Base-by-base conservation (phyloP, 30 jellyfish, hydroid and myxozoan genomes). In the Pelagia noctiluca region DNA sequence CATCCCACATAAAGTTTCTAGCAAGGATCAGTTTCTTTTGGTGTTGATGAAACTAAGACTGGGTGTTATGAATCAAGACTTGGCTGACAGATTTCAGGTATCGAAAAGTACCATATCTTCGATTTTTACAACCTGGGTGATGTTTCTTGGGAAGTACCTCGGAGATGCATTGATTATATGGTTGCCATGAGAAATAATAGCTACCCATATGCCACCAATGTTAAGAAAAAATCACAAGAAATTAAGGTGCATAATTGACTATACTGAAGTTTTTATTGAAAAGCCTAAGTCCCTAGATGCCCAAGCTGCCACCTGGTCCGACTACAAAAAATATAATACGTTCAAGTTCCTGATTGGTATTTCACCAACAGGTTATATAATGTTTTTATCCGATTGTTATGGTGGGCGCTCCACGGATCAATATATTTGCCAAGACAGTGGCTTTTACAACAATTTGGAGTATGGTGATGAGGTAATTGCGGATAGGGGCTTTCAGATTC, bases 251-350 rank as follows among this genome's bases (percentile, higher is more conserved):
- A 63, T 22, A 22, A 63, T 24, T 63, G 76, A 63, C 42, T 63
- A 25, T 16, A 19, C 76, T 3, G 36, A 63, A 24, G 25, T 76
- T 19, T 75, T 25, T 33, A 86, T 75, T 36, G 90, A 86, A 53
- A 37, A 91, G 37, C 90, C 96, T 10, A 60, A 86, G 42, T 57
- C 78, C 16, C 37, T 86, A 22, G 34, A 60, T 26, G 86, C n/a
- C 28, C 96, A 75, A 54, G 94, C 96, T 28, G 72, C 76, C 8
- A 62, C 83, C n/a, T 84, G 95, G 95, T 84, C 95, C 2, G 89
- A 84, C 18, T 84, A 84, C 37, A 72, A 84, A 30, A n/a, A 60
- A 70, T 72, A 36, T 38, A n/a, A n/a, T n/a, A n/a, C n/a, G n/a
- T n/a, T n/a, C n/a, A n/a, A n/a, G n/a, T n/a, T n/a, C n/a, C n/a